phyloP scores from a whole-genome alignment of 1,140 invertebrate species.

The Drosophila ficusphila region DNA sequence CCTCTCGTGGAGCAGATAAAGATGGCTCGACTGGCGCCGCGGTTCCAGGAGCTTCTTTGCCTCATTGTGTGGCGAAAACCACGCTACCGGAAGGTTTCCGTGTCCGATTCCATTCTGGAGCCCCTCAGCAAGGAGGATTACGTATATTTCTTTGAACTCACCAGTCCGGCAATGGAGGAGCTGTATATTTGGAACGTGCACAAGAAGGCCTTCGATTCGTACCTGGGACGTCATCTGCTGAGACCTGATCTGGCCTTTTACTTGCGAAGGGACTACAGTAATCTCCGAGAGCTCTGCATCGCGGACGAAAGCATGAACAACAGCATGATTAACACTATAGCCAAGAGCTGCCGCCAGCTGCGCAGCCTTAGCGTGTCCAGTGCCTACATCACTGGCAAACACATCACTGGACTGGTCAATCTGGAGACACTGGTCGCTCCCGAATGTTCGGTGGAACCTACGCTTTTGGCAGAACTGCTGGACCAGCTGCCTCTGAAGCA shows the following conservation, averaged over 20 bases:
- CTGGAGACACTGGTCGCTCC: conserved; percentile 51
- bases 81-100: conserved; percentile 53
- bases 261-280: conserved; percentile 51
- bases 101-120: conserved; percentile 48
- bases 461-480: conserved; percentile 49
- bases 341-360: conserved; percentile 50
- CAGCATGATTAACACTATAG: conserved; percentile 62
- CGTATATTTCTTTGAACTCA: conserved; percentile 66
- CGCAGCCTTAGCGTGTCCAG: conserved; percentile 63
- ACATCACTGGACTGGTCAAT: conserved; percentile 33
- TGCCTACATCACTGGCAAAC: conserved; percentile 61
- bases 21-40: conserved; percentile 46
- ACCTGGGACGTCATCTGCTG: conserved; percentile 63
- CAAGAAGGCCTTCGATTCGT: conserved; percentile 61
- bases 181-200: conserved; percentile 63
- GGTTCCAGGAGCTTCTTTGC: conserved; percentile 54
- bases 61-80: conserved; percentile 62
- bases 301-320: conserved; percentile 63
- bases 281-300: conserved; percentile 58
- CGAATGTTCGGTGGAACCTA: conserved; percentile 60
- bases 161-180: conserved; percentile 59
- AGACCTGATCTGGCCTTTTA: conserved; percentile 71
- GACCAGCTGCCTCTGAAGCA: conserved; percentile 42
- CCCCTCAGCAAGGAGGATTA: conserved; percentile 66
- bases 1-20: conserved; percentile 66